Evolutionary conservation across 2,888 invertebrate species (phyloP).

Genomic region (Steromphala cineraria): DNA sequence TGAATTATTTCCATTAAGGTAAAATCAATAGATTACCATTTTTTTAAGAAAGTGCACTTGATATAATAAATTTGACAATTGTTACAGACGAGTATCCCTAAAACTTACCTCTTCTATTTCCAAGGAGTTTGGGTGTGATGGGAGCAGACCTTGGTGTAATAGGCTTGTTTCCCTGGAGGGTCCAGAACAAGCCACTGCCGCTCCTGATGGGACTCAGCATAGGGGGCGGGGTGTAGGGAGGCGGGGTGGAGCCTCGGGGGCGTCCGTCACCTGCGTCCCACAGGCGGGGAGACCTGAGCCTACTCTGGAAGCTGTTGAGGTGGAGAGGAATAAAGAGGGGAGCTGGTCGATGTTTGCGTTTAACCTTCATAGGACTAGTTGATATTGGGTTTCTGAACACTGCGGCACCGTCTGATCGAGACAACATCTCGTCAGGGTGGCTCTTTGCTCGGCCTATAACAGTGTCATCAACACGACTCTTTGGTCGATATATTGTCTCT

Average conservation of each 20-base stretch:
- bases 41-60: not conserved
- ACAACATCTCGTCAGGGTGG: slow-evolving; percentile 50
- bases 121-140: slow-evolving; percentile 53
- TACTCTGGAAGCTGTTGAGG: slow-evolving; percentile 78
- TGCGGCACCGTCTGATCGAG: slow-evolving; percentile 81
- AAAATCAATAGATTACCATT: not conserved
- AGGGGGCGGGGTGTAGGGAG: slow-evolving; percentile 93
- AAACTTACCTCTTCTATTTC: slow-evolving; percentile 34
- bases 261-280: slow-evolving; percentile 58
- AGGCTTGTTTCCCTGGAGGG: slow-evolving; percentile 60
- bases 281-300: slow-evolving; percentile 77
- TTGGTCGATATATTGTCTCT: slow-evolving; percentile 53
- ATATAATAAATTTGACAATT: not conserved
- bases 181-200: slow-evolving; percentile 88
- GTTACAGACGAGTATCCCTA: not conserved
- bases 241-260: slow-evolving; percentile 73
- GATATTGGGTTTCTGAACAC: slow-evolving; percentile 88
- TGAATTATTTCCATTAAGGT: not conserved
- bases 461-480: slow-evolving; percentile 55
- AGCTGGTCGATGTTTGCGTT: slow-evolving; percentile 74
- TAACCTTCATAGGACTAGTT: slow-evolving; percentile 75
- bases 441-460: slow-evolving; percentile 34
- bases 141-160: slow-evolving; percentile 73
- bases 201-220: slow-evolving; percentile 93
- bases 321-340: slow-evolving; percentile 76